These are phyloP conservation scores for Pelobates cultripes DNA, from an alignment of 2,797 vertebrate genomes.

Conservation along the genomic window DNA sequence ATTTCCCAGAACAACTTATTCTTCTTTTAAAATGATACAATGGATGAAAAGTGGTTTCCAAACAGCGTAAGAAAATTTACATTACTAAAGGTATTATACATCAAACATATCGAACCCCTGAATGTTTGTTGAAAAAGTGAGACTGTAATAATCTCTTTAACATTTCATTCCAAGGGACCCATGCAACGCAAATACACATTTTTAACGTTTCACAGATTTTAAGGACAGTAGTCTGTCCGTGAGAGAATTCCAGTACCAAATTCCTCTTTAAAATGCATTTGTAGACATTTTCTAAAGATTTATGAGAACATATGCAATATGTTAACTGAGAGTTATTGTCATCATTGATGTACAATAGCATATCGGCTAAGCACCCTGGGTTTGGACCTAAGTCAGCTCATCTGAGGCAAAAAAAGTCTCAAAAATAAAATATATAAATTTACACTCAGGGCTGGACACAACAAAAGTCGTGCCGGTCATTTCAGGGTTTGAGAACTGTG, in stretches of 20 bases:
- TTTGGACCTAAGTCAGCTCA: too few species aligned
- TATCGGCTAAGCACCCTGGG: too few species aligned
- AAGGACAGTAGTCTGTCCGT: constrained; percentile 23
- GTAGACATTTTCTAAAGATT: neutral
- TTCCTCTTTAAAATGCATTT: constrained; percentile 11
- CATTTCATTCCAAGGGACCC: constrained; percentile 8
- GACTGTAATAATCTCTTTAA: constrained; percentile 7
- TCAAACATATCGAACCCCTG: constrained; percentile 30
- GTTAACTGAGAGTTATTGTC: neutral
- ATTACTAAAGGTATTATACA: constrained; percentile 26
- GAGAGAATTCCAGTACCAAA: constrained; percentile 42
- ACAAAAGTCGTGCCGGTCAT: too few species aligned
- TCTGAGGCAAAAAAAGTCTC: too few species aligned
- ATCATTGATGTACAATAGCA: too few species aligned
- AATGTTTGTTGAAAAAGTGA: neutral
- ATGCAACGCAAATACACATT: constrained; percentile 25
- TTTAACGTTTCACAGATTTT: constrained; percentile 28
- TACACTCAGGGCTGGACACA: too few species aligned
- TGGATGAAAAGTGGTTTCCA: neutral
- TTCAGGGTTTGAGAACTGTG: too few species aligned
- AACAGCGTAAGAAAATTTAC: neutral
- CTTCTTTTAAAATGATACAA: too few species aligned
- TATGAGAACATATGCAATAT: neutral
- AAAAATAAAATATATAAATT: too few species aligned
- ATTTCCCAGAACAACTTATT: too few species aligned